Base-by-base conservation (phyloP, 2,113 vertebrate genomes). In the Columbina picui region DNA sequence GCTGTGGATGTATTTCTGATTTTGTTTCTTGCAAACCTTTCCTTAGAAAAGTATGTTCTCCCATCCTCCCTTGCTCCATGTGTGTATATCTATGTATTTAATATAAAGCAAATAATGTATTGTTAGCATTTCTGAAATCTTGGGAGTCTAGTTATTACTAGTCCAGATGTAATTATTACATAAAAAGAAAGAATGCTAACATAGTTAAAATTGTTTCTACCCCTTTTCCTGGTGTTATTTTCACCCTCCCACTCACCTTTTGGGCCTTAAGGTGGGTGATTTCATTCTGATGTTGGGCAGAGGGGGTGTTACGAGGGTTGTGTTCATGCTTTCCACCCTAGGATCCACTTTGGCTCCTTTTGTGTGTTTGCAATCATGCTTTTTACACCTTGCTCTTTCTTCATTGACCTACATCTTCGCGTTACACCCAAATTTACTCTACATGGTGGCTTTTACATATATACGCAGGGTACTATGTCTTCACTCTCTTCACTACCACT, bases 11-110 rank as follows among this genome's bases (percentile, higher is more conserved):
- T 73, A 9, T 59, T 86, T 81, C 68, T 71, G 21, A 67, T 74
- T 94, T 90, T 83, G 14, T 81, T 73, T 90, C n/a, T 75, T 81
- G 64, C 38, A 91, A 63, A 23, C 14, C 36, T 91, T 89, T 84
- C 20, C 34, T 56, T 59, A 78, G 56, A 77, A 91, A 86, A 78
- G 87, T 25, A 43, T 52, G 9, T 78, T 84, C 21, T 63, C 11
- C 52, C 36, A 41, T 60, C 6, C 6, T 7, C 18, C 0, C 0
- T 61, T 90, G 10, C 16, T 75, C 5, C 18, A 12, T 17, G 8
- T 60, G 3, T 70, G 16, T 55, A 8, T 52, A 6, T 45, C 9
- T 77, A 5, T 64, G 17, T 56, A 2, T 81, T 1, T 39, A 39
- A 32, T 36, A 22, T 26, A 63, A 89, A 82, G 43, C 47, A 41